Base-by-base conservation (phyloP, 2,797 vertebrate species). In the Rhinophrynus dorsalis region DNA sequence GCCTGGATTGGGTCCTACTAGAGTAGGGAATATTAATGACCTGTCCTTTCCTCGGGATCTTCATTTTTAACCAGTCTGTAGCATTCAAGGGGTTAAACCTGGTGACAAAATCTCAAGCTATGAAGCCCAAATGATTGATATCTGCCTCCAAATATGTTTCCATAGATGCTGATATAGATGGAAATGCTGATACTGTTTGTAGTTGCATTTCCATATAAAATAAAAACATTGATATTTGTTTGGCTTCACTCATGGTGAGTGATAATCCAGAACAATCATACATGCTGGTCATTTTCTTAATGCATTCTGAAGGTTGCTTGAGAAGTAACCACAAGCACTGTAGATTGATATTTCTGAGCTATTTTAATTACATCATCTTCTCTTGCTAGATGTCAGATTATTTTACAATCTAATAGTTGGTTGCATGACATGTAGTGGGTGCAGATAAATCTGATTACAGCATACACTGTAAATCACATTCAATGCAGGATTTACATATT, bases 301-400 rank as follows among this genome's bases (percentile, higher is more conserved):
- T 65, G 33, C 30, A 29, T 59, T 59, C 23, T 65, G 44, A 65
- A 72, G 42, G 60, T 52, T 72, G 33, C 54, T 35, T 58, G 44
- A 54, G 35, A 65, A 42, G 57, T 58, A 37, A 50, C 26, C 37
- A 33, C 33, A 72, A 72, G 52, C 69, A 65, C 2, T 65, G 69
- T 65, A 72, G 59, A 30, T 40, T 26, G 61, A 65, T 44, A 65
- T 38, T 40, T 30, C 18, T 32, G 15, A 24, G 27, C 32, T 58
- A 11, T 51, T 65, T 30, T 57, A 71, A 64, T 71, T 55, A 64
- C 44, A 59, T 71, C 51, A 71, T 64, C 60, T 40, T 55, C 42
- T 58, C 26, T 56, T 29, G 24, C 18, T 15, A 12, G 32, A 51
- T 57, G 44, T 65, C 68, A 58, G 51, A 24, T n/a, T 63, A 30